phyloP scores from a whole-genome alignment of 1,140 invertebrate species.

The Steinernema khuongi region DNA sequence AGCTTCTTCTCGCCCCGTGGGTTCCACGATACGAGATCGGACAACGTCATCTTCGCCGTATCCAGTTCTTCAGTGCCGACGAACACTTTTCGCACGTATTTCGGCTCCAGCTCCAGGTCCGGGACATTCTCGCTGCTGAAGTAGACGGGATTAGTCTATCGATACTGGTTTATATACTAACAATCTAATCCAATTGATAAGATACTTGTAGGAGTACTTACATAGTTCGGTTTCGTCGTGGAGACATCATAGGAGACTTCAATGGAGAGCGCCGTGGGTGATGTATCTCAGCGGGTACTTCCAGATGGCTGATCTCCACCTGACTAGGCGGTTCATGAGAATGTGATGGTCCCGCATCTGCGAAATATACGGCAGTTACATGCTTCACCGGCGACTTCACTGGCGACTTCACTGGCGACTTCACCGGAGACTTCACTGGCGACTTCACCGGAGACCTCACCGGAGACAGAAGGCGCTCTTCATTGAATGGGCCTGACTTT shows the following conservation, averaged over 20 bases:
- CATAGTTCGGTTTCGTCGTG: not conserved
- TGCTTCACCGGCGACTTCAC: too few species aligned
- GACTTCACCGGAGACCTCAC: too few species aligned
- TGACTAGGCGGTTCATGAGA: too few species aligned
- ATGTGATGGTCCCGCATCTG: too few species aligned
- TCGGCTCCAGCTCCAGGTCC: not conserved
- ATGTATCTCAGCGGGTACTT: too few species aligned
- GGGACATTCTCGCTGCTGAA: not conserved
- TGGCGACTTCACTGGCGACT: too few species aligned
- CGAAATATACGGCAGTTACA: too few species aligned
- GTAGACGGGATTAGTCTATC: not conserved
- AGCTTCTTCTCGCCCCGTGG: not conserved
- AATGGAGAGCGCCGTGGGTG: not conserved
- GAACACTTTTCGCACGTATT: not conserved
- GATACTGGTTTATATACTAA: not conserved
- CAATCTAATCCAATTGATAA: not conserved
- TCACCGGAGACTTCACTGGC: too few species aligned
- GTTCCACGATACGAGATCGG: not conserved
- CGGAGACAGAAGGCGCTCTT: too few species aligned
- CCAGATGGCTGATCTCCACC: too few species aligned
- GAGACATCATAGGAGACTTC: conserved; percentile 4
- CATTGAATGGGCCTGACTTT: too few species aligned
- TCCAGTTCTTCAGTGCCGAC: not conserved
- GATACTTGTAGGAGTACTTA: not conserved
- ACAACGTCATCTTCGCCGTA: not conserved